Evolutionary conservation across 2,113 vertebrate species (phyloP).

Genomic region (Guaruba guarouba): DNA sequence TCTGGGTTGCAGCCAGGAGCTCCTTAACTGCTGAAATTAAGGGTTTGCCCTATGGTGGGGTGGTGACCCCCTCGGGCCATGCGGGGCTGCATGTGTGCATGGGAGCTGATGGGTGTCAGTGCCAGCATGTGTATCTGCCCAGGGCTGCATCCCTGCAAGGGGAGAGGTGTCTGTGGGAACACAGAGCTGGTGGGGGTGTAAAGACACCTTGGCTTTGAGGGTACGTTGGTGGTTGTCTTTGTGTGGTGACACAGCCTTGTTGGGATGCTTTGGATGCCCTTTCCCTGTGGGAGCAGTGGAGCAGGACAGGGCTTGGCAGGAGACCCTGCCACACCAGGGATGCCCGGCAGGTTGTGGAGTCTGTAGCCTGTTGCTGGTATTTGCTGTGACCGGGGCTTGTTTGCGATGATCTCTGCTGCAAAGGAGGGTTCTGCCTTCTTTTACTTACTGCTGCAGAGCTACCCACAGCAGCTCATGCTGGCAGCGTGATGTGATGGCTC

Average conservation of each 20-base stretch:
- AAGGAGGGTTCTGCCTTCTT: neutral
- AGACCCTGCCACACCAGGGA: neutral
- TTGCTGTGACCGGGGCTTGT: neutral
- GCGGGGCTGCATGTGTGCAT: neutral
- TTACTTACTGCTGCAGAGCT: neutral
- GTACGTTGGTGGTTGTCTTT: fast-evolving
- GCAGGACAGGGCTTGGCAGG: neutral
- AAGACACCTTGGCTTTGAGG: neutral
- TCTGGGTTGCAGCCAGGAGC: constrained; percentile 59
- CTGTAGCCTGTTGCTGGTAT: neutral
- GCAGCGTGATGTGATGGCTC: neutral
- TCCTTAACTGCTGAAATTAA: neutral
- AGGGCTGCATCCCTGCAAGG: neutral
- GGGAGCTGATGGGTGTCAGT: neutral
- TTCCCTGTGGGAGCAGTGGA: neutral
- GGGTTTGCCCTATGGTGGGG: neutral
- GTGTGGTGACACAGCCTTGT: too few relatives aligned
- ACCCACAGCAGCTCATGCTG: fast-evolving
- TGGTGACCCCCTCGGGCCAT: neutral
- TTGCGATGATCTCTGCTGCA: neutral
- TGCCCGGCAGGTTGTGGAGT: fast-evolving
- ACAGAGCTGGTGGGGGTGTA: neutral
- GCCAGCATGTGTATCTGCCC: neutral
- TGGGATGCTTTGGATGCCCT: fast-evolving
- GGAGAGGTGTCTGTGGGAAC: neutral